A percentile compares a stretch with the other conserved stretches of the same genome.
Evolutionary conservation across 2,888 invertebrate species (phyloP).

Genomic region (Beris chalybata): DNA sequence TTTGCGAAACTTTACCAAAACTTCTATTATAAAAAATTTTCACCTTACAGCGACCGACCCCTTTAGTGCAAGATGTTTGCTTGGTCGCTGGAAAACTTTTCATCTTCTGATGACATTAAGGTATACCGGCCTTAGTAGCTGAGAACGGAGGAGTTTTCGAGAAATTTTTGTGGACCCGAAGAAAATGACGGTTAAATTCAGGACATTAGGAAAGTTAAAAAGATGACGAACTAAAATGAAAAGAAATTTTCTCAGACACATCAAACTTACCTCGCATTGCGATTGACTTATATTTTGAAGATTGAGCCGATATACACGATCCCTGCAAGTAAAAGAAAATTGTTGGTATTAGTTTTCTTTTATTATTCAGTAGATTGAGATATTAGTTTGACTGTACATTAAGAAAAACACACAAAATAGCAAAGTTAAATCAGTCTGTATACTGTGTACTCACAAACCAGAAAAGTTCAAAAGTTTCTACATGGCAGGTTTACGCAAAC

Average conservation of each 20-base stretch:
- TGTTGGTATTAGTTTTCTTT: neutral
- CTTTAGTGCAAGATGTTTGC: too few species aligned
- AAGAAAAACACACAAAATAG: too few species aligned
- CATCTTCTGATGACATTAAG: too few species aligned
- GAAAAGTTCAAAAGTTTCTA: too few species aligned
- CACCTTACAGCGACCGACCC: slow-evolving; percentile 1
- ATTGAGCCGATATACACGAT: slow-evolving; percentile 67
- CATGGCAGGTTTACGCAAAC: too few species aligned
- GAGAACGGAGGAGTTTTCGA: neutral
- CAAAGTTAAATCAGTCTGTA: too few species aligned
- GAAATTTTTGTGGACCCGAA: slow-evolving; percentile 10
- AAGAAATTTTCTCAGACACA: slow-evolving; percentile 16
- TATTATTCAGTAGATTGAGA: too few species aligned
- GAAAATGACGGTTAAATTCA: slow-evolving; percentile 19
- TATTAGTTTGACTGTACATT: too few species aligned
- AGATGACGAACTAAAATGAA: slow-evolving; percentile 6
- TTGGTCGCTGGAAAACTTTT: too few species aligned
- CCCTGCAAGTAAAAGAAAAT: slow-evolving; percentile 58
- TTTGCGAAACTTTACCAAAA: slow-evolving; percentile 20
- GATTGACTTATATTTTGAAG: slow-evolving; percentile 68
- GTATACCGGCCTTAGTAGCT: too few species aligned
- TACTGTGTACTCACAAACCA: too few species aligned
- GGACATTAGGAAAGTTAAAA: slow-evolving; percentile 10
- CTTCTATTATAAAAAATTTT: slow-evolving; percentile 20
- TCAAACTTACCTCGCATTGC: slow-evolving; percentile 64